Percentiles rank a stretch among this genome's conserved stretches.
Evolutionary conservation across 2,797 vertebrate genomes (phyloP).

Genomic region (Prionace glauca): DNA sequence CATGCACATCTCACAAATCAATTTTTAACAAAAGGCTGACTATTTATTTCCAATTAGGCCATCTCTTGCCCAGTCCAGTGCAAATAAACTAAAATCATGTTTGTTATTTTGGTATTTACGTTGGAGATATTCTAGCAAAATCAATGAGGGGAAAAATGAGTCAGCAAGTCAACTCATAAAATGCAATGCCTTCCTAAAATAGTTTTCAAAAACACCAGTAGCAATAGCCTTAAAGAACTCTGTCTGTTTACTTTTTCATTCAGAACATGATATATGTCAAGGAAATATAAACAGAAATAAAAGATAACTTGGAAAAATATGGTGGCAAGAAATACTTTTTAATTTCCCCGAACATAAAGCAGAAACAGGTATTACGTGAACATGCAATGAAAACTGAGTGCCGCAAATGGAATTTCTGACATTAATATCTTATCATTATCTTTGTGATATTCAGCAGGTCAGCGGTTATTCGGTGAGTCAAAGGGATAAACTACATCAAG

Average conservation of each 20-base stretch:
- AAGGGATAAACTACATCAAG: conserved; percentile 47
- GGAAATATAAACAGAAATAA: not conserved
- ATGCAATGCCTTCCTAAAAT: not conserved
- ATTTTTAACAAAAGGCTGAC: too few species aligned
- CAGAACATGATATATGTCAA: not conserved
- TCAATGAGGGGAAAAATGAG: not conserved
- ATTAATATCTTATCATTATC: conserved; percentile 47
- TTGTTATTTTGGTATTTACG: not conserved
- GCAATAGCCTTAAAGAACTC: not conserved
- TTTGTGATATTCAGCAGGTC: conserved; percentile 50
- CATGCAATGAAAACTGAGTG: not conserved
- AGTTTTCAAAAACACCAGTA: not conserved
- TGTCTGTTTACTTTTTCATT: not conserved
- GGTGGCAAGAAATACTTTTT: conserved; percentile 39
- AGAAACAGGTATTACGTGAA: not conserved
- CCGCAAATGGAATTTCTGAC: conserved; percentile 47
- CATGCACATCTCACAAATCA: too few species aligned
- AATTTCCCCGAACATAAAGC: not conserved
- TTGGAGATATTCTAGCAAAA: not conserved
- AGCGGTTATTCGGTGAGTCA: conserved; percentile 40
- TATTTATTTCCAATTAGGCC: not conserved
- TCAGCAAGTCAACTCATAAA: not conserved
- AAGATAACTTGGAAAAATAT: conserved; percentile 42
- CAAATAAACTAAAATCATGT: not conserved
- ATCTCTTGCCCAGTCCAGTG: not conserved